A percentile compares a stretch with the other conserved stretches of the same genome.
phyloP scores from a whole-genome alignment of 2,113 vertebrate genomes.

The Deroptyus accipitrinus region DNA sequence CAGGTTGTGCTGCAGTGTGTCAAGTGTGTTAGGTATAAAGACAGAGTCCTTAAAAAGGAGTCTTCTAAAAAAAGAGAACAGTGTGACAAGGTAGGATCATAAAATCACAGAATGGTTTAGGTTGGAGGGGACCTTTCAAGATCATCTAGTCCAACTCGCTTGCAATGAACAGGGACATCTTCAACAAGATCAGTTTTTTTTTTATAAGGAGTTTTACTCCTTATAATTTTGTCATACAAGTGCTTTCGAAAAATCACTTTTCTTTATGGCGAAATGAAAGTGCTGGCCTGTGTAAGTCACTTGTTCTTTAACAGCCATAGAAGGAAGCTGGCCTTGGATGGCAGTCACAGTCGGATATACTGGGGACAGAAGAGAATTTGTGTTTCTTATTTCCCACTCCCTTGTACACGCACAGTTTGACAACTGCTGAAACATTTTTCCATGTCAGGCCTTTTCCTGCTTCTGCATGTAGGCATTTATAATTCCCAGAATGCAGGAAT shows the following conservation, averaged over 20 bases:
- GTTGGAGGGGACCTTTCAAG: not conserved
- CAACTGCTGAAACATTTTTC: not conserved
- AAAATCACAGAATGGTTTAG: not conserved
- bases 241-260: not conserved
- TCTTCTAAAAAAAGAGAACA: not conserved
- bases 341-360: not conserved
- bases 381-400: not conserved
- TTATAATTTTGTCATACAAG: not conserved
- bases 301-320: not conserved
- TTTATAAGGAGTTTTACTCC: not conserved
- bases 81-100: not conserved
- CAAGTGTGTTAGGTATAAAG: accelerated
- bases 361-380: not conserved
- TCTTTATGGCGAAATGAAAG: not conserved
- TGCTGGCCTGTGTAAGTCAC: not conserved
- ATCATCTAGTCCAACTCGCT: not conserved
- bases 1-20: not conserved
- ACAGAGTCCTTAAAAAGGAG: not conserved
- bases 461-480: not conserved
- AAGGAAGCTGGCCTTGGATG: not conserved
- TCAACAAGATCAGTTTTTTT: not conserved
- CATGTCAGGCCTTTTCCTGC: not conserved
- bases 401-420: not conserved
- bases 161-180: not conserved
- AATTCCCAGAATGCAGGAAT: not conserved